Evolutionary conservation across 2,888 invertebrate genomes (phyloP), one percentile per base, ranked within the genome.

Genomic region (Erebia ligea): DNA sequence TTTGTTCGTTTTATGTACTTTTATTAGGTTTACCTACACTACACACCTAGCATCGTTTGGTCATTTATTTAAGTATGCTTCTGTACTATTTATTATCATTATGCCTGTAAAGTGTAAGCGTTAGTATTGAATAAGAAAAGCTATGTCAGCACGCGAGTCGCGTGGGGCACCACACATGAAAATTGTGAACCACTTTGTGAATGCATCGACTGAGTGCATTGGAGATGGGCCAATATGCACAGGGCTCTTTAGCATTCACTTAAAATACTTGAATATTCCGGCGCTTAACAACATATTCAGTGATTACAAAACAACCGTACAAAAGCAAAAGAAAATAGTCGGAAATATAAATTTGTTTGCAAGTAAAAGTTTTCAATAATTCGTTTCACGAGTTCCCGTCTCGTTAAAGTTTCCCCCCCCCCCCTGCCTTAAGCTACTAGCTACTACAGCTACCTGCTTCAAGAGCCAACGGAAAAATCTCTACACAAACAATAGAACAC

Each of bases 401-500:
- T 34, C 56, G 57, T 70, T 57, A 63, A 67, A 69, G 52, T 73
- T 66, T 50, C 40, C 62, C 58, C 40, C 50, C 58, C 48, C n/a
- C 19, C 17, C 13, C 21, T n/a, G n/a, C n/a, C n/a, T n/a, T n/a
- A n/a, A n/a, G n/a, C n/a, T n/a, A n/a, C n/a, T n/a, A n/a, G 19
- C 56, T 11, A 10, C 21, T 4, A 1, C 3, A 21, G 13, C 25
- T 6, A 13, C 56, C 48, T 11, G 65, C 48, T 64, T 62, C 34
- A 45, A 15, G 34, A 6, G 42, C 64, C 58, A 61, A 68, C 67
- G 45, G 61, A 68, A 73, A 76, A 75, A 74, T 71, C 63, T 69
- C 75, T 72, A 73, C 76, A 76, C 76, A 81, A 85, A 84, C 83
- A 85, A 82, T 80, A 74, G 78, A 78, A 78, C 76, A 64, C 34